Conservation (phyloP, 2,797 vertebrate genomes). For the Danio tinwini region DNA sequence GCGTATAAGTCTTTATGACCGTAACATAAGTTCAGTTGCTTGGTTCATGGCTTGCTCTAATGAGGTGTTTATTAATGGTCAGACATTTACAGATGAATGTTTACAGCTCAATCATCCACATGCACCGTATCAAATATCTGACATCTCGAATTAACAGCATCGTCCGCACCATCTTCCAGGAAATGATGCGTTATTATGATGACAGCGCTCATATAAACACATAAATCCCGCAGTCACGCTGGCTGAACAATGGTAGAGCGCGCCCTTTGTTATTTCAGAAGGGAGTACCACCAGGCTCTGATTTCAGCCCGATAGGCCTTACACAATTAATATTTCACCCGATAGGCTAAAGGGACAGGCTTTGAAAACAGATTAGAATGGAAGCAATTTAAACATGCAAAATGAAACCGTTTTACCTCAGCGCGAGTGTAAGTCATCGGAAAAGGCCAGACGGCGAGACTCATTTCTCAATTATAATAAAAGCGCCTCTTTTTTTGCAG, state of each 20-base stretch:
- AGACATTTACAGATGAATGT: slow-evolving; percentile 11
- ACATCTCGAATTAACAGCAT: slow-evolving; percentile 22
- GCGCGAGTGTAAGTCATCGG: slow-evolving; percentile 68
- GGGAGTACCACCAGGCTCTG: slow-evolving; percentile 78
- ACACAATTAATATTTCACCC: slow-evolving; percentile 85
- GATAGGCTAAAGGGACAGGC: slow-evolving; percentile 76
- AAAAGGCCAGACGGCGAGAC: slow-evolving; percentile 58
- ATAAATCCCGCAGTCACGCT: slow-evolving; percentile 53
- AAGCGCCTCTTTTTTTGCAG: slow-evolving; percentile 36
- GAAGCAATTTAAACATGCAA: slow-evolving; percentile 75
- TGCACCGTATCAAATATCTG: background rate
- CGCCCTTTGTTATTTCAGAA: slow-evolving; percentile 74
- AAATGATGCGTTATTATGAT: slow-evolving; percentile 35
- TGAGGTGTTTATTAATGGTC: slow-evolving; percentile 37
- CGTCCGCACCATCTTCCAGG: background rate
- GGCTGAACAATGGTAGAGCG: slow-evolving; percentile 68
- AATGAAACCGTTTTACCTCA: slow-evolving; percentile 70
- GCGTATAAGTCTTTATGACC: background rate
- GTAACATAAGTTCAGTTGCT: background rate
- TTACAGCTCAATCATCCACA: slow-evolving; percentile 19
- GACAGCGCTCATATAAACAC: slow-evolving; percentile 55
- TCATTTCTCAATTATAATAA: slow-evolving; percentile 70
- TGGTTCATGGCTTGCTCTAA: background rate
- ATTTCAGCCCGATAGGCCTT: slow-evolving; percentile 82
- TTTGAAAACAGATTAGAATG: slow-evolving; percentile 70